Percentiles rank a stretch among this genome's conserved stretches.
Evolutionary conservation across 2,888 invertebrate genomes (phyloP).

Genomic region (Chouioia cunea): DNA sequence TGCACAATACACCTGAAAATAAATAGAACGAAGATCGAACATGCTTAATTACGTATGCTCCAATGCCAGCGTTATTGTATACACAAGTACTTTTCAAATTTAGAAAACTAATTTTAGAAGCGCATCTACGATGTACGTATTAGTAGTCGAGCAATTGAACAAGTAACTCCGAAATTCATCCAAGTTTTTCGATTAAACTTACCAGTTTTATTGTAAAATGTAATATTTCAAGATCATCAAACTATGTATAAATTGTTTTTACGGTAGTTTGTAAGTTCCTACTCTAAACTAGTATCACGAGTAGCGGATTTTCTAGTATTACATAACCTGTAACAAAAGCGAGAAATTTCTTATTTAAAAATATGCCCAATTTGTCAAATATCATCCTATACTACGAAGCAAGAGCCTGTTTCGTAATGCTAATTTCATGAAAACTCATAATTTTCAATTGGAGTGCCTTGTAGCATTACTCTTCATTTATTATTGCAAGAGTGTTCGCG

Average conservation of each 20-base stretch:
- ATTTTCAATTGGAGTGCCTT: not conserved
- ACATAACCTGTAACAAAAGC: no score
- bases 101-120: conserved; percentile 33
- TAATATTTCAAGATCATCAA: no score
- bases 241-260: no score
- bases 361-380: no score
- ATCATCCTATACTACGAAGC: no score
- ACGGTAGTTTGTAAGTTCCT: no score
- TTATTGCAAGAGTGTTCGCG: not conserved
- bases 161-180: not conserved
- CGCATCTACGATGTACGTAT: not conserved
- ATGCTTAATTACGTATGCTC: conserved; percentile 1
- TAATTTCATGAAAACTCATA: not conserved
- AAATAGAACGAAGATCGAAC: conserved; percentile 7
- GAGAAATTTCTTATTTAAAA: no score
- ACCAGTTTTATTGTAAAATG: no score
- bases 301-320: no score
- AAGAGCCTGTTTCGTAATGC: no score
- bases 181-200: not conserved
- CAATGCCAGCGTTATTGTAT: conserved; percentile 27
- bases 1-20: conserved; percentile 26
- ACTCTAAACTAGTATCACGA: no score
- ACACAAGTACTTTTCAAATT: conserved; percentile 10
- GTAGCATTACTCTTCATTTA: not conserved
- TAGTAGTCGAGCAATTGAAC: no score